phyloP scores from a whole-genome alignment of 2,113 vertebrate genomes.

The Alexandromys fortis region DNA sequence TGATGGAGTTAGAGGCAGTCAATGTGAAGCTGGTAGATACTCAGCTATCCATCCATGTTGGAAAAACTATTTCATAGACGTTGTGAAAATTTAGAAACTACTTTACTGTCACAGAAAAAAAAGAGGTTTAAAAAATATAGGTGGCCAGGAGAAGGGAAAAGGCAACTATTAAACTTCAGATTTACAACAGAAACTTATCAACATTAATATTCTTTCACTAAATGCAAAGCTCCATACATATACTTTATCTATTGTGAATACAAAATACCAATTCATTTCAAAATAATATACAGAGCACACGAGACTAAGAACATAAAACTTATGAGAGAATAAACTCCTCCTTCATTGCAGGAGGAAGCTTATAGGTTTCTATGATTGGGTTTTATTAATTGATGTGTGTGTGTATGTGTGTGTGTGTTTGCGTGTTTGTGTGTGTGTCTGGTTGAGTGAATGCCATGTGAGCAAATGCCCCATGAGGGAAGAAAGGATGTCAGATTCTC shows the following conservation, averaged over 20 bases:
- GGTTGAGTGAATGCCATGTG: not conserved
- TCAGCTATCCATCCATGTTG: not conserved
- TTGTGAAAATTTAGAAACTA: not conserved
- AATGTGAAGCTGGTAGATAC: not conserved
- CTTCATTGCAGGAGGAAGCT: not conserved
- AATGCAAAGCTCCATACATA: not conserved
- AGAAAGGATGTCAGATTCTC: not conserved
- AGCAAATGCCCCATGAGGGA: not conserved
- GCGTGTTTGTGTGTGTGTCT: not conserved
- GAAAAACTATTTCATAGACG: not conserved
- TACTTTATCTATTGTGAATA: not conserved
- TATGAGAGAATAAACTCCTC: not conserved
- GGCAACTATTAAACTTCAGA: not conserved
- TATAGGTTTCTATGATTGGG: not conserved
- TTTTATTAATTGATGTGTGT: not conserved
- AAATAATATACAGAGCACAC: not conserved
- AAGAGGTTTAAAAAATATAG: not conserved
- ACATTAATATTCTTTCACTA: not conserved
- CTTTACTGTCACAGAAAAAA: not conserved
- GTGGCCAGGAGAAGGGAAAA: not conserved
- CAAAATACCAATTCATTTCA: not conserved
- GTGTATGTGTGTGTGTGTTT: not conserved
- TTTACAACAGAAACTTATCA: not conserved
- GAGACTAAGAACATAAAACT: not conserved
- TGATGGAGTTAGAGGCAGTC: not conserved